Base-by-base conservation (phyloP, 2,888 invertebrate species). In the Drosophila picticornis region DNA sequence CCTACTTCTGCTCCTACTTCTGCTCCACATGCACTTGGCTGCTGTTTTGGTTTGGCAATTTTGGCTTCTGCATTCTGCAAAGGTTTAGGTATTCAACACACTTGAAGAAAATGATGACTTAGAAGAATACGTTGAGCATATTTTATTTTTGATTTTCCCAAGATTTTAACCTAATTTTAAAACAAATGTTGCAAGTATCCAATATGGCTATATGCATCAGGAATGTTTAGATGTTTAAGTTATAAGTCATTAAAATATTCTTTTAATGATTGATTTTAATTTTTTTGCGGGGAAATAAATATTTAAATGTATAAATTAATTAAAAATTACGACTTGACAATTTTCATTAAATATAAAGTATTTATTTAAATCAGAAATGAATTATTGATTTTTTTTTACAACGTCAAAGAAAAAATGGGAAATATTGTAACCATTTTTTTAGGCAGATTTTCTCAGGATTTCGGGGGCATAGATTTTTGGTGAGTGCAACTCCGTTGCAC, bases 401-500 rank as follows among this genome's bases (percentile, higher is more conserved):
- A 7, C 22, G 22, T 13, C 1, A 6, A 22, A 22, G 22, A 46
- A 46, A 22, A 7, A 16, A 22, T 4, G 9, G 1, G 1, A 16
- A 46, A 25, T 4, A 25, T 46, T 46, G 7, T 4, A 46, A 7
- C 3, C 0, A 7, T 13, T 7, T 2, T 2, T 22, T 4, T 9
- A 0, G 4, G 25, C 1, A 0, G 2, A 27, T 7, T 46, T 46
- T 22, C 22, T 2, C 6, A 13, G 11, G 6, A 43, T 22, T 22
- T 46, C n/a, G n/a, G 7, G 0, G 22, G 16, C 25, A 46, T 4
- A 2, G 46, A 16, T 25, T 46, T 46, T 46, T 25, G 27, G 50
- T 50, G 19, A 38, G 40, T 31, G 57, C 43, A 40, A 25, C 22
- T 19, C 22, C 31, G 29, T 60, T 86, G 84, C 87, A 89, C 89